phyloP scores from a whole-genome alignment of 2,797 vertebrate species.

The Hippoglossus hippoglossus region DNA sequence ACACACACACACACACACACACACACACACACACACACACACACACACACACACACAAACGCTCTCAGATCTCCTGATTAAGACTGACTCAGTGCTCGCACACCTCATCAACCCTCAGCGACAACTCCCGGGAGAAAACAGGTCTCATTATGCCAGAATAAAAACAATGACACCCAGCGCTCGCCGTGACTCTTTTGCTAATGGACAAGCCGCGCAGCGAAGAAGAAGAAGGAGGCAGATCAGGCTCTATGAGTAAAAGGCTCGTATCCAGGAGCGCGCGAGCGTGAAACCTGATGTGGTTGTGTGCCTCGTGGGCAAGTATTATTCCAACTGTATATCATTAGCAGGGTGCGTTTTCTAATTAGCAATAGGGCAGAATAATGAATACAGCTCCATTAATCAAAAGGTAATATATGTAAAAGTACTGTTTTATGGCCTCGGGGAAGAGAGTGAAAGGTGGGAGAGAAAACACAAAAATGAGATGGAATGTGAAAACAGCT shows the following conservation, averaged over 20 bases:
- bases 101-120: conserved; percentile 75
- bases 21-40: conserved; percentile 32
- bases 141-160: conserved; percentile 77
- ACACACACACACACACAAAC: conserved; percentile 1
- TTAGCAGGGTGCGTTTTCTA: conserved; percentile 87
- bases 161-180: conserved; percentile 74
- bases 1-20: conserved; percentile 31
- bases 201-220: conserved; percentile 60
- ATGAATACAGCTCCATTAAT: conserved; percentile 91
- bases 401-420: conserved; percentile 93
- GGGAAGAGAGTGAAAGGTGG: conserved; percentile 80
- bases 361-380: conserved; percentile 89
- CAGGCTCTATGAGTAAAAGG: conserved; percentile 60
- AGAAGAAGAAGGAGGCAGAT: conserved; percentile 48
- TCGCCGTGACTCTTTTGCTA: conserved; percentile 79
- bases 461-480: conserved; percentile 82
- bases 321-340: conserved; percentile 89
- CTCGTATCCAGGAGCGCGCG: conserved; percentile 44
- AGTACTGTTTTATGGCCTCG: conserved; percentile 85
- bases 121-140: conserved; percentile 75
- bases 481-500: conserved; percentile 76
- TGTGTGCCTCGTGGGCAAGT: conserved; percentile 86
- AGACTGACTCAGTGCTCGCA: conserved; percentile 72
- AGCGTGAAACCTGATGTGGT: conserved; percentile 79
- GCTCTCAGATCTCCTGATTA: conserved; percentile 71